phyloP scores from a whole-genome alignment of 2,888 invertebrate genomes.

The Lycocerus yunnanus region DNA sequence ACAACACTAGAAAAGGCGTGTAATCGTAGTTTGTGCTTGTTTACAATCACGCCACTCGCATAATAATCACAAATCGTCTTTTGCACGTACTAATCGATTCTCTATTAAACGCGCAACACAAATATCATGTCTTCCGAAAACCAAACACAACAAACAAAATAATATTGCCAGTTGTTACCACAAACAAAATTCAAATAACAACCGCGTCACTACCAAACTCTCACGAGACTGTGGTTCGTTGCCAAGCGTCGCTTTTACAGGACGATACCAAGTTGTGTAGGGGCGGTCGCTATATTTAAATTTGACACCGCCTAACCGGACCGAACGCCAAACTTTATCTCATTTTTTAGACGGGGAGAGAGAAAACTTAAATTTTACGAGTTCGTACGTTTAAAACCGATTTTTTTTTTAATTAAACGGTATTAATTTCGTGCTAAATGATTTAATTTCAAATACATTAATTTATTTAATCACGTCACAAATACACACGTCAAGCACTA shows the following conservation, averaged over 20 bases:
- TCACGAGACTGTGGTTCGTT: conserved; percentile 29
- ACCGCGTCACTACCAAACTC: conserved; percentile 13
- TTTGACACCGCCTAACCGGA: conserved; percentile 6
- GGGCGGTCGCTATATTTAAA: conserved; percentile 32
- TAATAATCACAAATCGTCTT: neutral
- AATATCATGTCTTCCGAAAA: neutral
- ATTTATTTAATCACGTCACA: neutral
- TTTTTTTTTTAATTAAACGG: neutral
- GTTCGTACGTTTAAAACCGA: neutral
- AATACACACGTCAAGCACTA: neutral
- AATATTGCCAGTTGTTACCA: neutral
- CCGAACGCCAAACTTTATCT: neutral
- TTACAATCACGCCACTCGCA: conserved; percentile 16
- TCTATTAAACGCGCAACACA: neutral
- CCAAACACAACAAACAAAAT: neutral
- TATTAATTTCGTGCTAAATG: neutral
- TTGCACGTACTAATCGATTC: neutral
- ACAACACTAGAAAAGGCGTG: conserved; percentile 25
- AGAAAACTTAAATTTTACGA: neutral
- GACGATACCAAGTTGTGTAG: conserved; percentile 25
- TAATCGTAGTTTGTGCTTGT: conserved; percentile 15
- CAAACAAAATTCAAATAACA: neutral
- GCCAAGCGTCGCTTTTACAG: conserved; percentile 32
- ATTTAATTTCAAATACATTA: neutral
- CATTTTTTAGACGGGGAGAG: neutral